Evolutionary conservation across 2,797 vertebrate species (phyloP), one percentile per base, ranked within the genome.

Genomic region (Eremophila alpestris): DNA sequence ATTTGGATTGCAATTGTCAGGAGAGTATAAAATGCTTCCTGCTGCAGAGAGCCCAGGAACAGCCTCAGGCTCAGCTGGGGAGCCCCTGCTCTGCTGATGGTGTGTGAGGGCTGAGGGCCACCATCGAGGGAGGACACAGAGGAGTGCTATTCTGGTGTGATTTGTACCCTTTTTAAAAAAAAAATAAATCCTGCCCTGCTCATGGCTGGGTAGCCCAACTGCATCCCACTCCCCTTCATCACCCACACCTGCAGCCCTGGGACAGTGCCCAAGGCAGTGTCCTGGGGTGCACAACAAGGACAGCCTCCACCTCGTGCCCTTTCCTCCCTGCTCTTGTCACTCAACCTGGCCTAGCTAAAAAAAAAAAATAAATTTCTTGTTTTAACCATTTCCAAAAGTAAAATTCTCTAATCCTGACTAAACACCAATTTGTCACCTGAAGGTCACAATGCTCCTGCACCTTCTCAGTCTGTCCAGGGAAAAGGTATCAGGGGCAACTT

Each of bases 21-120:
- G 62, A 52, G 70, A 80, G 48, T 11, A 76, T 32, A 41, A 93
- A 95, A 91, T 5, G 49, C 86, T 94, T 95, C 92, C 92, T 87
- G 85, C 70, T 18, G 2, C 1, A 3, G 56, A 73, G 65, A 91
- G 80, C 75, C 63, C 55, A 55, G 92, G 59, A 45, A 23, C 19
- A 4, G 80, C 76, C 52, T 22, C 52, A 60, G 65, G 71, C 79
- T 29, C 30, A 3, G 32, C 5, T 29, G 41, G 49, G 49, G 51
- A 92, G n/a, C 21, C 30, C 22, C 24, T 24, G 36, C 41, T 23
- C 51, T 23, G 49, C 75, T 36, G 48, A n/a, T 62, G 60, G 2
- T 14, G 58, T 5, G 26, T 2, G 30, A 30, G 59, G 46, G 49
- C 70, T 41, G 7, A 16, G 29, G 13, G 73, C 74, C 38, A 43